Conservation (phyloP, 2,113 vertebrate genomes). For the Phrynosoma blainvillii region DNA sequence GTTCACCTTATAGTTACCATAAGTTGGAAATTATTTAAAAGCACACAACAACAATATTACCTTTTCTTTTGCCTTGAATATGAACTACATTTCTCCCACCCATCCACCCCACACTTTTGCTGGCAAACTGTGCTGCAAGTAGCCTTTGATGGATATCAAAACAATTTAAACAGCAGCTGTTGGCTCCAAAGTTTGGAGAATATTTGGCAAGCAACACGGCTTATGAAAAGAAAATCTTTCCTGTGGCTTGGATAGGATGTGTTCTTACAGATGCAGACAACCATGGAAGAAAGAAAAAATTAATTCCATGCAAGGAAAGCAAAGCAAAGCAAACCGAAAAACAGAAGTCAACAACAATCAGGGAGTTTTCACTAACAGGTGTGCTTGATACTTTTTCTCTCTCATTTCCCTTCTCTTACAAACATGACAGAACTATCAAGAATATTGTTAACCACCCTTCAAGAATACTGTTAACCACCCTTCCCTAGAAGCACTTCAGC, state of each 20-base stretch:
- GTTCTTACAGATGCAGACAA: slow-evolving; percentile 37
- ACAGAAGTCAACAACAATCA: not conserved
- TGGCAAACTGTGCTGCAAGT: slow-evolving; percentile 41
- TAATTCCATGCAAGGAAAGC: slow-evolving; percentile 5
- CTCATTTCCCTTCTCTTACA: not conserved
- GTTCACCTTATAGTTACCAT: too few relatives aligned
- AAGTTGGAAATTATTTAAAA: too few relatives aligned
- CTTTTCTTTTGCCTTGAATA: slow-evolving; percentile 30
- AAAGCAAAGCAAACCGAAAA: too few relatives aligned
- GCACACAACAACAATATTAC: too few relatives aligned
- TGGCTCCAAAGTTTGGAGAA: slow-evolving; percentile 48
- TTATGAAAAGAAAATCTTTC: slow-evolving; percentile 44
- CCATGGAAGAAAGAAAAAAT: slow-evolving; percentile 11
- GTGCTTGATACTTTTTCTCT: not conserved
- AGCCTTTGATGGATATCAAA: slow-evolving; percentile 65
- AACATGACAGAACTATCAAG: not conserved
- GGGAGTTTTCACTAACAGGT: not conserved
- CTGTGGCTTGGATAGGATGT: slow-evolving; percentile 38
- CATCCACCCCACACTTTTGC: not conserved
- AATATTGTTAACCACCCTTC: not conserved
- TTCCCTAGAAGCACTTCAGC: not conserved
- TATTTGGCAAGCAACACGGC: slow-evolving; percentile 51
- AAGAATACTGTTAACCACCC: not conserved
- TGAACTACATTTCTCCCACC: slow-evolving; percentile 25
- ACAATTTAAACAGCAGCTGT: slow-evolving; percentile 47